Evolutionary conservation across 2,113 vertebrate species (phyloP).

Genomic region (Strix uralensis): DNA sequence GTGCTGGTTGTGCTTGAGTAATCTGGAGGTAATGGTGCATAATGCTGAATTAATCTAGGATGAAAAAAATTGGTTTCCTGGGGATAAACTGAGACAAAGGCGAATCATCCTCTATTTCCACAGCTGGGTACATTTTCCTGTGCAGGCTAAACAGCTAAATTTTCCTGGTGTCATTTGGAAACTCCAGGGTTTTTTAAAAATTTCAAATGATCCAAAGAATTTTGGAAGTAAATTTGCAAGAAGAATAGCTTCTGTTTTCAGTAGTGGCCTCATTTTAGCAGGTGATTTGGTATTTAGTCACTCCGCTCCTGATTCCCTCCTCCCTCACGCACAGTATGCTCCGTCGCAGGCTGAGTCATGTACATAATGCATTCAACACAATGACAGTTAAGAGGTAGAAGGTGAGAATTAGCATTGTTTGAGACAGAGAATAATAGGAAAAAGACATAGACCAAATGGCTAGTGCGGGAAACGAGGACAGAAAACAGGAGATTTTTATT

Average conservation of each 20-base stretch:
- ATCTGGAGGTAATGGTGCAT: conserved; percentile 73
- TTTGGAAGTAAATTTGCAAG: background rate
- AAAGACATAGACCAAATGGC: background rate
- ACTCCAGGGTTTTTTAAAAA: background rate
- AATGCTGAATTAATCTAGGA: conserved; percentile 74
- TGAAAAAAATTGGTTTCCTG: conserved; percentile 69
- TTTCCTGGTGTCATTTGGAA: conserved; percentile 5
- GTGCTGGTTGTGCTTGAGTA: conserved; percentile 71
- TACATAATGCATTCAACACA: background rate
- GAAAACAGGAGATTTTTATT: background rate
- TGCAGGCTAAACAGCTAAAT: background rate
- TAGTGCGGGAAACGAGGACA: background rate
- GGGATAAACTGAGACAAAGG: conserved; percentile 67
- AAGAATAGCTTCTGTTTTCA: background rate
- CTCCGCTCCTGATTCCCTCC: background rate
- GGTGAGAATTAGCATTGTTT: background rate
- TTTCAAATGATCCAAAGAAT: background rate
- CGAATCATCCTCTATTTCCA: conserved; percentile 36
- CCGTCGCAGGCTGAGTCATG: background rate
- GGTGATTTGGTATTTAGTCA: background rate
- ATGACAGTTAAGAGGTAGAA: background rate
- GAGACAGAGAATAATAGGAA: background rate
- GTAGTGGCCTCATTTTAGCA: background rate
- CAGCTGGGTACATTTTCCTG: conserved; percentile 33
- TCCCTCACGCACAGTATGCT: background rate